Evolutionary conservation across 2,888 invertebrate genomes (phyloP), one percentile per base, ranked within the genome.

Genomic region (Stenichneumon culpator): DNA sequence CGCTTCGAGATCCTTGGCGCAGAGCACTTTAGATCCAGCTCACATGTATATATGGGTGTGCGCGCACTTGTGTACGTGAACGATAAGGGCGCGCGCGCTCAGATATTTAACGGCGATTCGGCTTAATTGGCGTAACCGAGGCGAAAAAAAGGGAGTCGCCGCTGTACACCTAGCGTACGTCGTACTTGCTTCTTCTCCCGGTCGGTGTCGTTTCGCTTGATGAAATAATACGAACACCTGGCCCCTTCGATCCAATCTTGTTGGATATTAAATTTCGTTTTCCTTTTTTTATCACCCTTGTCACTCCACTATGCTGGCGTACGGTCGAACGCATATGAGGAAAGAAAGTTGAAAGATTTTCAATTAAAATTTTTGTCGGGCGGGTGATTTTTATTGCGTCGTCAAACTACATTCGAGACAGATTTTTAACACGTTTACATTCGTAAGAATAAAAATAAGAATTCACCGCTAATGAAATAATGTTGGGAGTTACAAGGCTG

Each of bases 81-180:
- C 80, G 70, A 86, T 83, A 87, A 90, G 88, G 87, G 87, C 87
- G 69, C 75, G 74, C 65, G 75, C 65, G 79, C 50, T 67, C 57
- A 75, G 88, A 90, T 90, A 86, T 90, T 91, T 90, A 91, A 91
- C 87, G 89, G 90, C 90, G 88, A 89, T 90, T 89, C 87, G 85
- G 88, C 87, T 90, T 91, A 91, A 91, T 91, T 91, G 90, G 88
- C 91, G 89, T 90, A 90, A 91, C 90, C 90, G 84, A 79, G 83
- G 87, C 86, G 87, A 88, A 88, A 87, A 90, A 89, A 87, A 89
- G 87, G 84, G 83, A 88, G 82, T 65, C 80, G 44, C 65, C 70
- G 88, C 87, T 88, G 84, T 86, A 84, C 85, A 83, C 86, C 86
- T 87, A 87, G 88, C 83, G 87, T 54, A 70, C 50, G 68, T 60